Percentiles rank a stretch among this genome's conserved stretches.
phyloP scores from a whole-genome alignment of 2,888 invertebrate genomes.

The Dasysyrphus albostriatus region DNA sequence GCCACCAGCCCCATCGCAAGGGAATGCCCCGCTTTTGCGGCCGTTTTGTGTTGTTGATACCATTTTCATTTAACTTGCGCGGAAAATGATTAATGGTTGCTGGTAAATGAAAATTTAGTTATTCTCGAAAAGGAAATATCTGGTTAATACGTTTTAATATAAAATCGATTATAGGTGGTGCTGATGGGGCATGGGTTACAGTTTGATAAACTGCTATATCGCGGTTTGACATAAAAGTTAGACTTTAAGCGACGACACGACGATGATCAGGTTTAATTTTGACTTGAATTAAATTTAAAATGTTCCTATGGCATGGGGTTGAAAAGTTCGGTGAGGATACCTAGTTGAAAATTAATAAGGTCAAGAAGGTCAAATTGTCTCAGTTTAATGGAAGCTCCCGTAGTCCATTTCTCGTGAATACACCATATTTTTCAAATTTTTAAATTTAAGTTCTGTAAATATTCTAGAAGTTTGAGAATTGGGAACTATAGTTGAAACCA shows the following conservation, averaged over 20 bases:
- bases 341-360: background rate
- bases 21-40: conserved; percentile 32
- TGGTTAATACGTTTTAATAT: conserved; percentile 71
- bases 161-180: conserved; percentile 71
- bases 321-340: background rate
- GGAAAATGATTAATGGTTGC: conserved; percentile 71
- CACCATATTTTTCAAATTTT: too few species aligned
- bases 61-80: conserved; percentile 62
- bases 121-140: conserved; percentile 69
- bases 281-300: background rate
- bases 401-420: too few species aligned
- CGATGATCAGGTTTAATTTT: background rate
- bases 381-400: too few species aligned
- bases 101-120: conserved; percentile 75
- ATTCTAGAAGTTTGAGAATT: too few species aligned
- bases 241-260: conserved; percentile 1
- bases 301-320: background rate
- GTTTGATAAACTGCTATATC: conserved; percentile 50
- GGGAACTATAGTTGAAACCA: too few species aligned
- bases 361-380: background rate
- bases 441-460: too few species aligned
- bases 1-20: conserved; percentile 27
- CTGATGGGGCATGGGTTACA: conserved; percentile 72
- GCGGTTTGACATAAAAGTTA: conserved; percentile 41
- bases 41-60: conserved; percentile 63